Evolutionary conservation across 2,113 vertebrate genomes (phyloP).

Genomic region (Fregetta grallaria): DNA sequence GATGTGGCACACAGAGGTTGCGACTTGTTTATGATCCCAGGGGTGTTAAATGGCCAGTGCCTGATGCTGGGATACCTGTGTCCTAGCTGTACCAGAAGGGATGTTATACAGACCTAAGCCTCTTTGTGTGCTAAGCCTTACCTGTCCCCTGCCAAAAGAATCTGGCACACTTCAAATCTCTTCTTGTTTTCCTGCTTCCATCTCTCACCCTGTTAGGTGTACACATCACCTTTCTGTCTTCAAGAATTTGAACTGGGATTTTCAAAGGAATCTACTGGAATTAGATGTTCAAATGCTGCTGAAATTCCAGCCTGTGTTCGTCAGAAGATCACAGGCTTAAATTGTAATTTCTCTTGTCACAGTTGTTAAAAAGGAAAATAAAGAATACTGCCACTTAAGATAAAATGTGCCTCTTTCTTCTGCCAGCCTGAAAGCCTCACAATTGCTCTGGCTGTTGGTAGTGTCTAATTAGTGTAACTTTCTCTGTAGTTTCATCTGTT

Average conservation of each 20-base stretch:
- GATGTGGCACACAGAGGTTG: neutral
- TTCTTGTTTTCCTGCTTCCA: neutral
- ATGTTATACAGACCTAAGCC: neutral
- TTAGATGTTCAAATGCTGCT: neutral
- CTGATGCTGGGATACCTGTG: neutral
- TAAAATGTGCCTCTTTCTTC: neutral
- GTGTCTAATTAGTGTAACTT: constrained; percentile 48
- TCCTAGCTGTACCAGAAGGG: neutral
- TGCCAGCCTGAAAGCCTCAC: constrained; percentile 20
- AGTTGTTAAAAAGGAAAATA: neutral
- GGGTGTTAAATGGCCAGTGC: neutral
- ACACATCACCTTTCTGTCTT: neutral
- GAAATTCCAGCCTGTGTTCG: neutral
- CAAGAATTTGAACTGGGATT: neutral
- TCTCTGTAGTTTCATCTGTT: constrained; percentile 22
- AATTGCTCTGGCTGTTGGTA: neutral
- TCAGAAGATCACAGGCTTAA: neutral
- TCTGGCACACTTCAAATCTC: neutral
- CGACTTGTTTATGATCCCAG: neutral
- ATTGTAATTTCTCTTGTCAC: neutral
- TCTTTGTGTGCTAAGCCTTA: neutral
- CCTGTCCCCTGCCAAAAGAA: neutral
- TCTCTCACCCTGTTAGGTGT: neutral
- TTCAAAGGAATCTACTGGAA: neutral
- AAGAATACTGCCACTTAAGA: constrained; percentile 21